A percentile compares a stretch with the other conserved stretches of the same genome.
Conservation (phyloP, 2,888 invertebrate genomes). For the Scaptodrosophila latifasciaeformis region DNA sequence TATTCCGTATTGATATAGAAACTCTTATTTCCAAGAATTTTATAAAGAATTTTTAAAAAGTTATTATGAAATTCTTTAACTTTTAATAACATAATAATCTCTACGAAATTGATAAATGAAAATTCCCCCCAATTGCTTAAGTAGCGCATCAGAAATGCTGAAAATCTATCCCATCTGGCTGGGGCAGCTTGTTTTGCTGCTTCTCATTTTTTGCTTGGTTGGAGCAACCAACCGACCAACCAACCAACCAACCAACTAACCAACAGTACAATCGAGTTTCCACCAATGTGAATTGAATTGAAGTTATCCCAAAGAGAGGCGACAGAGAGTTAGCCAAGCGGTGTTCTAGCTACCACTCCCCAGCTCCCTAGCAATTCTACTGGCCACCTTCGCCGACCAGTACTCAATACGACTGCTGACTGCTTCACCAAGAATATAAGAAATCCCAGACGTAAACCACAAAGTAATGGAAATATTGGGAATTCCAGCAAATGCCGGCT, state of each 20-base stretch:
- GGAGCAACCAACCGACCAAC: constrained; percentile 29
- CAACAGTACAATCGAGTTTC: constrained; percentile 64
- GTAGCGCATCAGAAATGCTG: constrained; percentile 57
- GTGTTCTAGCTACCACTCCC: too few species aligned
- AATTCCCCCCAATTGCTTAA: too few species aligned
- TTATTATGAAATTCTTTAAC: too few species aligned
- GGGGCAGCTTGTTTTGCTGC: constrained; percentile 38
- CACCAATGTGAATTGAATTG: constrained; percentile 66
- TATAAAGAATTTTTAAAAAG: too few species aligned
- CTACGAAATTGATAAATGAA: too few species aligned
- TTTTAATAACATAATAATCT: too few species aligned
- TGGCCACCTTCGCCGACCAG: too few species aligned
- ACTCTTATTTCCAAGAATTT: too few species aligned
- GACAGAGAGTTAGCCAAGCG: constrained; percentile 41
- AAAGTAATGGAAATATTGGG: constrained; percentile 65
- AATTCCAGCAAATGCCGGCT: constrained; percentile 49
- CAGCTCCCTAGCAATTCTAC: too few species aligned
- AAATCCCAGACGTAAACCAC: constrained; percentile 60
- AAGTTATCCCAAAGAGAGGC: constrained; percentile 63
- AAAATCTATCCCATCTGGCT: too few species aligned
- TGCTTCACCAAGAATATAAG: constrained; percentile 19
- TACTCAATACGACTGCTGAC: too few species aligned
- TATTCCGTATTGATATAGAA: too few species aligned
- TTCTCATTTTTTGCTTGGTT: constrained; percentile 52
- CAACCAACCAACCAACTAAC: constrained; percentile 51